Evolutionary conservation across 1,140 invertebrate species (phyloP).

Genomic region (Theocolax elegans): DNA sequence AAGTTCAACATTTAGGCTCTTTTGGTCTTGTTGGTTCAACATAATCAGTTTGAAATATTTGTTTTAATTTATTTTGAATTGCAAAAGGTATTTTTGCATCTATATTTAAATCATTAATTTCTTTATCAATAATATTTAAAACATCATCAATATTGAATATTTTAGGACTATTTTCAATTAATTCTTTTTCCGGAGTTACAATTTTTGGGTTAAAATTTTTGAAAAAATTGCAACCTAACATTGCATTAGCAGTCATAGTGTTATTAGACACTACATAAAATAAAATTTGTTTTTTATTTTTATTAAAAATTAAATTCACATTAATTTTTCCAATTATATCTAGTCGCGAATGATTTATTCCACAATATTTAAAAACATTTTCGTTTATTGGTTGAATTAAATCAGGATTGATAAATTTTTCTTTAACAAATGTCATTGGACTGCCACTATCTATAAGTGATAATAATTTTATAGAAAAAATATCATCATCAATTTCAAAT

Average conservation of each 20-base stretch:
- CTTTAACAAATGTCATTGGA: background rate
- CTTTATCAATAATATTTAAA: conserved; percentile 1
- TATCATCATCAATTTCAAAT: conserved; percentile 36
- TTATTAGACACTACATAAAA: conserved; percentile 1
- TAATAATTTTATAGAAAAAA: background rate
- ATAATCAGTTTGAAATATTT: conserved; percentile 12
- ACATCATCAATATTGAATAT: background rate
- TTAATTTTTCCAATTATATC: conserved; percentile 5
- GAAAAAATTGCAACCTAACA: conserved; percentile 10
- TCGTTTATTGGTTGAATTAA: background rate
- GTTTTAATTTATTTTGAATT: background rate
- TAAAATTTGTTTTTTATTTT: background rate
- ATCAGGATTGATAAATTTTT: conserved; percentile 6
- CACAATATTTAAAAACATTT: background rate
- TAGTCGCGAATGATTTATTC: background rate
- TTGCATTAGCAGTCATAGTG: background rate
- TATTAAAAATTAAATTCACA: background rate
- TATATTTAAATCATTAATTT: background rate
- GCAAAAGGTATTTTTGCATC: background rate
- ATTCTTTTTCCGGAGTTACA: background rate
- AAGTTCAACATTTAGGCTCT: conserved; percentile 30
- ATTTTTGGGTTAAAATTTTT: background rate
- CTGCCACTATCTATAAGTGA: background rate
- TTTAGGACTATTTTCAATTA: background rate
- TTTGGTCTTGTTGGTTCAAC: conserved; percentile 1